Base-by-base conservation (phyloP, 2,113 vertebrate genomes). In the Lethenteron reissneri region DNA sequence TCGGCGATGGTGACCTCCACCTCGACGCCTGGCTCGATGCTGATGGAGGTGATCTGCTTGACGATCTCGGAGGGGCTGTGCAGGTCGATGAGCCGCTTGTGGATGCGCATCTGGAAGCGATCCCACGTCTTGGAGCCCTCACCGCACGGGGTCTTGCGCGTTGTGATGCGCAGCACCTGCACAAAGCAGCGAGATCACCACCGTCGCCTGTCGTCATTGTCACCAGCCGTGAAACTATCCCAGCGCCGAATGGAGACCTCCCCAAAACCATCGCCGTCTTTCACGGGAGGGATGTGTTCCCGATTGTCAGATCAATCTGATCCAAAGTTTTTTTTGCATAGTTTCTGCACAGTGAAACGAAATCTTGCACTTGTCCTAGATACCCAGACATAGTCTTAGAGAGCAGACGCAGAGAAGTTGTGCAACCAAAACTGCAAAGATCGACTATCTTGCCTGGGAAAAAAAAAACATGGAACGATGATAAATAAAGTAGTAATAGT, bases 11-110 rank as follows among this genome's bases (percentile, higher is more conserved):
- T 99, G 56, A 99, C 94, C 78, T 99, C 94, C 0, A 99, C 92
- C 80, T 99, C 94, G 2, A 99, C 94, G 71, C 92, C 94, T 0
- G 94, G 92, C 17, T 99, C 91, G 3, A 97, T 99, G 79, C 94
- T 99, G 85, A 99, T 99, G 79, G 92, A 95, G 72, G 92, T 96
- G 78, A 97, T 99, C 84, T 99, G 94, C 76, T 99, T 99, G 12
- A 97, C 92, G 0, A 97, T 99, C 80, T 99, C 92, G 0, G 94
- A 99, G 2, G 94, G 92, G 71, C 94, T 99, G 82, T 95, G 91
- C 70, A 97, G 79, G 75, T 99, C 94, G 56, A 99, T 99, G 69
- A 99, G 88, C 3, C 92, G 87, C 79, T 99, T 99, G 71, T 96
- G 94, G 79, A 97, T 99, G 19, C 92, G 83, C 94, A 99, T 99